These are phyloP conservation scores for Scrobipalpa costella DNA, from an alignment of 2,888 invertebrate genomes.

Conservation along the genomic window DNA sequence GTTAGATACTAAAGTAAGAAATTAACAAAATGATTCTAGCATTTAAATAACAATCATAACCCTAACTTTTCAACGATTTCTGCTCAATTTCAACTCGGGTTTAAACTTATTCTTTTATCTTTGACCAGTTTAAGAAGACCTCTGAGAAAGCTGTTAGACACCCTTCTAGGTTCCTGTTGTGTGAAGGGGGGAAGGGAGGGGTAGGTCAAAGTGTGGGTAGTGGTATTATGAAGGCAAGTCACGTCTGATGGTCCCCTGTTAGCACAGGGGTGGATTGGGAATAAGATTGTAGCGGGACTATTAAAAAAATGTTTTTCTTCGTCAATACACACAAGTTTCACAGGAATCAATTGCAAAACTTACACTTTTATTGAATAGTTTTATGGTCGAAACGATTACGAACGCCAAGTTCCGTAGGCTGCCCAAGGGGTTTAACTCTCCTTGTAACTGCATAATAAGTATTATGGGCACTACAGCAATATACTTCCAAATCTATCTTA, in stretches of 20 bases:
- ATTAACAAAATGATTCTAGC: conserved; percentile 36
- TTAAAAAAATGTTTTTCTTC: not conserved
- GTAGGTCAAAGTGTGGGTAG: conserved; percentile 40
- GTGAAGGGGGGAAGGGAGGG: not conserved
- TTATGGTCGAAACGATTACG: too few relatives aligned
- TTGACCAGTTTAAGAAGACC: conserved; percentile 34
- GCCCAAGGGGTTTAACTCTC: too few relatives aligned
- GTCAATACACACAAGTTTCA: too few relatives aligned
- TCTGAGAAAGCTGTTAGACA: not conserved
- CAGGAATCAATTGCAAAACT: too few relatives aligned
- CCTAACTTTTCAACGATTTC: conserved; percentile 46
- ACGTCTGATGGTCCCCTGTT: conserved; percentile 42
- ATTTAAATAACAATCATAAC: conserved; percentile 46
- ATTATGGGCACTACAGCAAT: too few relatives aligned
- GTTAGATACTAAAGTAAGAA: conserved; percentile 25
- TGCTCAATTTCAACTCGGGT: conserved; percentile 55
- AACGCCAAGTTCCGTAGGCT: too few relatives aligned
- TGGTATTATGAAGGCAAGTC: conserved; percentile 48
- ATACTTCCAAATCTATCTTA: too few relatives aligned
- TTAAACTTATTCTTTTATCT: conserved; percentile 54
- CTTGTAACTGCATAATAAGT: too few relatives aligned
- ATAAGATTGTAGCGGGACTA: not conserved
- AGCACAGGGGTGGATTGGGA: conserved; percentile 14
- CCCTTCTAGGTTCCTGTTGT: not conserved
- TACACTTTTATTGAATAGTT: too few relatives aligned